Evolutionary conservation across 2,113 vertebrate species (phyloP).

Genomic region (Daphoenositta chrysoptera): DNA sequence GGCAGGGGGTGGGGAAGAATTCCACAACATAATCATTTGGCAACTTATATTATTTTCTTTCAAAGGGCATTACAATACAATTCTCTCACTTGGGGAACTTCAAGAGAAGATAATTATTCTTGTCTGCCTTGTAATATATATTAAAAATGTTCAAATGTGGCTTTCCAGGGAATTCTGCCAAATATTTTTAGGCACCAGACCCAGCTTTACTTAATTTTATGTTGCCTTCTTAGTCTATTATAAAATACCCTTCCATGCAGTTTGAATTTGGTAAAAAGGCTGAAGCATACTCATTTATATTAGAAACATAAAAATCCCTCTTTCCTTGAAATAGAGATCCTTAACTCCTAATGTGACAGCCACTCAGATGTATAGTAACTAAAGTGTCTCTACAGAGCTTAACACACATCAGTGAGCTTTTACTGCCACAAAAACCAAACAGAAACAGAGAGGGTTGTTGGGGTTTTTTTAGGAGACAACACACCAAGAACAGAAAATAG

Average conservation of each 20-base stretch:
- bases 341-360: slow-evolving; percentile 12
- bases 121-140: slow-evolving; percentile 87
- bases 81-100: slow-evolving; percentile 72
- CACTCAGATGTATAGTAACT: background rate
- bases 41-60: slow-evolving; percentile 62
- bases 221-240: slow-evolving; percentile 77
- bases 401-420: background rate
- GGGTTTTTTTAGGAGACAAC: background rate
- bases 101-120: slow-evolving; percentile 87
- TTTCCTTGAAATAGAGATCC: slow-evolving; percentile 42
- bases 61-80: slow-evolving; percentile 66
- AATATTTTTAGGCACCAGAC: slow-evolving; percentile 82
- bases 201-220: slow-evolving; percentile 83
- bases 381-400: background rate
- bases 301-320: slow-evolving; percentile 51
- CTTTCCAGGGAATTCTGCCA: slow-evolving; percentile 85
- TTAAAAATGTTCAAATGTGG: slow-evolving; percentile 88
- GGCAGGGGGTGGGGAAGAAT: background rate
- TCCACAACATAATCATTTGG: slow-evolving; percentile 49
- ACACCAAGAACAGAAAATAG: background rate
- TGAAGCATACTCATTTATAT: slow-evolving; percentile 62
- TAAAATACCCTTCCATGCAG: slow-evolving; percentile 75
- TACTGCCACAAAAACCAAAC: background rate
- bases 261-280: slow-evolving; percentile 73
- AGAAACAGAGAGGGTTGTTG: background rate